These are phyloP conservation scores for Ailurus styani DNA, from an alignment of 2,113 vertebrate genomes.

Conservation along the genomic window DNA sequence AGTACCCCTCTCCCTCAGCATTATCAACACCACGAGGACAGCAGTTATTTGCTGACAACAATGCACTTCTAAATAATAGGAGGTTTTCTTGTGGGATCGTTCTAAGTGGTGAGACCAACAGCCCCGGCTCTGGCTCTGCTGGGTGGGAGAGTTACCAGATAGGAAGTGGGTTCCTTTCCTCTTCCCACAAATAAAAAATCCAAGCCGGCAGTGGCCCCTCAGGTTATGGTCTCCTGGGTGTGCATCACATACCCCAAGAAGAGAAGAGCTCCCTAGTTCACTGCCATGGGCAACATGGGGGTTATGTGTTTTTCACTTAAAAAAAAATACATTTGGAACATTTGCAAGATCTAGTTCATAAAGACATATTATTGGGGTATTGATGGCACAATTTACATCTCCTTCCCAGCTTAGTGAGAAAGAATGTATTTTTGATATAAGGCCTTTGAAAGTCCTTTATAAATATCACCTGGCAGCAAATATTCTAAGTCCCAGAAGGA, in stretches of 20 bases:
- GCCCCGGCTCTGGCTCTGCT: neutral
- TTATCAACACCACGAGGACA: neutral
- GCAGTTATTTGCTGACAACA: neutral
- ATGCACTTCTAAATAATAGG: neutral
- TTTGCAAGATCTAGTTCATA: neutral
- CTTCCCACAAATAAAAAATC: too few species aligned
- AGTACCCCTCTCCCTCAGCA: neutral
- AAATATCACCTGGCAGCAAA: neutral
- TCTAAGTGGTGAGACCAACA: neutral
- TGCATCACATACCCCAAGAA: rapidly evolving
- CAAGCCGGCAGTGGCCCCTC: neutral
- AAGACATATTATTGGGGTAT: neutral
- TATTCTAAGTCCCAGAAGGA: neutral
- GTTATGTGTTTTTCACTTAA: neutral
- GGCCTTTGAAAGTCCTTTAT: neutral
- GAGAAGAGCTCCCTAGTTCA: neutral
- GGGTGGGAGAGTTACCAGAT: neutral
- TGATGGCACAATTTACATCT: neutral
- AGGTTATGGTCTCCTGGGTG: neutral
- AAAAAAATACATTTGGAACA: neutral
- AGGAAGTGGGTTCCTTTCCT: too few species aligned
- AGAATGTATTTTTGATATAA: neutral
- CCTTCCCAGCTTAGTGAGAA: neutral
- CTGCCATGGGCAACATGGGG: neutral
- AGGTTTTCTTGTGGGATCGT: neutral